Conservation (phyloP, 2,797 vertebrate species). For the Fundulus diaphanus region DNA sequence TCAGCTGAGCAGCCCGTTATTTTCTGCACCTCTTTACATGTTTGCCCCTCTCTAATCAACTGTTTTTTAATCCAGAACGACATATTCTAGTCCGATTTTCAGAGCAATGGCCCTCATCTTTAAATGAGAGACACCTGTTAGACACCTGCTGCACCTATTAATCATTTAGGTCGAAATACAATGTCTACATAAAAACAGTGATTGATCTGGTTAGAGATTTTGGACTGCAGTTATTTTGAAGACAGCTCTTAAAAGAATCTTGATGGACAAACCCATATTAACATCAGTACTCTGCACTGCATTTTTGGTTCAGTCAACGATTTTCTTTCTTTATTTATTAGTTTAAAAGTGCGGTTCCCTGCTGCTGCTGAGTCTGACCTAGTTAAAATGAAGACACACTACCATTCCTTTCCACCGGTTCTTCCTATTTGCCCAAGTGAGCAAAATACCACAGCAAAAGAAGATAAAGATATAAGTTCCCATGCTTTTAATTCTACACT, state of each 20-base stretch:
- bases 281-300: not conserved
- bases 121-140: not conserved
- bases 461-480: constrained; percentile 3
- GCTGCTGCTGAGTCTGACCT: constrained; percentile 56
- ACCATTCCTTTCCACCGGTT: constrained; percentile 7
- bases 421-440: constrained; percentile 35
- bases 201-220: not conserved
- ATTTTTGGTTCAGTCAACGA: not conserved
- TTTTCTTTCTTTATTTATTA: constrained; percentile 8
- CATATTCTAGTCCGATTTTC: not conserved
- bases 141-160: not conserved
- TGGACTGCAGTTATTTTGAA: too few relatives aligned
- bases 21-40: not conserved
- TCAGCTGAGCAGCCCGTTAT: not conserved
- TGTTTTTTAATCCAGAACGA: not conserved
- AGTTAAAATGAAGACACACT: constrained; percentile 50
- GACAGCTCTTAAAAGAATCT: not conserved
- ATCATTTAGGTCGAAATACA: not conserved
- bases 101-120: too few relatives aligned
- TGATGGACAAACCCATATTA: not conserved
- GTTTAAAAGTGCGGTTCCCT: constrained; percentile 22
- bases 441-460: constrained; percentile 18
- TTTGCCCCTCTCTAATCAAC: not conserved
- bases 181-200: not conserved
- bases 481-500: not conserved